Evolutionary conservation across 2,797 vertebrate genomes (phyloP).

Genomic region (Alfaro cultratus): DNA sequence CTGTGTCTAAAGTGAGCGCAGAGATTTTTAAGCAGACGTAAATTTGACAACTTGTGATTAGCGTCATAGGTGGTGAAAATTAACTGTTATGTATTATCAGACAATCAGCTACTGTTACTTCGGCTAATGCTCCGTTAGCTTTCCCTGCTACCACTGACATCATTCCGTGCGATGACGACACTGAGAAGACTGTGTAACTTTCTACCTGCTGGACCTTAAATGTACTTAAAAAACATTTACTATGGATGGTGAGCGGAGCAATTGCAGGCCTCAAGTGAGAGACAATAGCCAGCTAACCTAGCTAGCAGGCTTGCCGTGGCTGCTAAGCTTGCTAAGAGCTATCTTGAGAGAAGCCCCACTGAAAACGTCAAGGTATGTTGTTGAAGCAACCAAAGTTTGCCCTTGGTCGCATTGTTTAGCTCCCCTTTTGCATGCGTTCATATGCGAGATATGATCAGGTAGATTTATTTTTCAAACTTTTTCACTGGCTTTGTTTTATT

Average conservation of each 20-base stretch:
- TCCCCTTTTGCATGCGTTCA: conserved; percentile 39
- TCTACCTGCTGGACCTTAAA: conserved; percentile 32
- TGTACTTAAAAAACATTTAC: conserved; percentile 12
- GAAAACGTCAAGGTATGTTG: conserved; percentile 61
- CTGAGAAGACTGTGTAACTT: conserved; percentile 46
- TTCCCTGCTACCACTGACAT: conserved; percentile 49
- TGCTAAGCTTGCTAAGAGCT: conserved; percentile 58
- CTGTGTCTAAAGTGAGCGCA: conserved; percentile 11
- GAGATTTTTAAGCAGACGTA: conserved; percentile 44
- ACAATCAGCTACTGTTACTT: conserved; percentile 49
- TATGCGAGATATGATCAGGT: conserved; percentile 5
- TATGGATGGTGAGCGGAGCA: conserved; percentile 71
- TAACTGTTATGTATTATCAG: conserved; percentile 53
- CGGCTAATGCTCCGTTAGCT: conserved; percentile 58
- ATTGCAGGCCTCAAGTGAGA: conserved; percentile 71
- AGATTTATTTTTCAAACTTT: conserved; percentile 49
- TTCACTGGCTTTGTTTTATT: conserved; percentile 30
- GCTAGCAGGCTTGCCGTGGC: conserved; percentile 54
- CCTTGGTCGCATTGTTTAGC: conserved; percentile 35
- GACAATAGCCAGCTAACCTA: conserved; percentile 71
- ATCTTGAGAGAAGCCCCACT: conserved; percentile 44
- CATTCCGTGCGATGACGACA: conserved; percentile 45
- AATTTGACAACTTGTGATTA: conserved; percentile 52
- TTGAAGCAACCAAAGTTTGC: conserved; percentile 28
- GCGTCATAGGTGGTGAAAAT: conserved; percentile 51